Conservation (phyloP, 2,113 vertebrate genomes). For the Gobius niger region DNA sequence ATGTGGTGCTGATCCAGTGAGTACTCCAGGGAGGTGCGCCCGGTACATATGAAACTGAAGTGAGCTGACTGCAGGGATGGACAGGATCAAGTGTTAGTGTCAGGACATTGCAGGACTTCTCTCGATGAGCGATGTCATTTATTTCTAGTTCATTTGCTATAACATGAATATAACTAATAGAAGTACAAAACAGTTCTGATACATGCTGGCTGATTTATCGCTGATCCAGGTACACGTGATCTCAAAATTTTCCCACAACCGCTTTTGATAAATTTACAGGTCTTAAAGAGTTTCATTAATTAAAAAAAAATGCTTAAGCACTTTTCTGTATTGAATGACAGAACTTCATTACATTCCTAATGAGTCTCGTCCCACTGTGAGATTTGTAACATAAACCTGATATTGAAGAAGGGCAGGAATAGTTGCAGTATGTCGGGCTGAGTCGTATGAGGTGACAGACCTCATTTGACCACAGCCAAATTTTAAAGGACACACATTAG, state of each 20-base stretch:
- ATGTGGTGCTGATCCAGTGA: not conserved
- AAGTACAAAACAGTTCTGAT: not conserved
- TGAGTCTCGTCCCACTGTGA: constrained; percentile 48
- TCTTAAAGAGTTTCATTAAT: constrained; percentile 7
- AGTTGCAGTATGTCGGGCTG: constrained; percentile 53
- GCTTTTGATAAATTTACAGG: not conserved
- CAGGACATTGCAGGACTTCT: constrained; percentile 55
- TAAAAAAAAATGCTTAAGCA: not conserved
- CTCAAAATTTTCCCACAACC: no score
- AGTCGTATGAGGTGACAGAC: constrained; percentile 61
- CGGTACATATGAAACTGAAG: constrained; percentile 44
- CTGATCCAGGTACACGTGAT: not conserved
- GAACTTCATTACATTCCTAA: constrained; percentile 26
- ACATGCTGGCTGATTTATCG: not conserved
- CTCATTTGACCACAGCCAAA: constrained; percentile 55
- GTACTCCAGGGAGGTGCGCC: constrained; percentile 6
- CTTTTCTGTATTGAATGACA: constrained; percentile 37
- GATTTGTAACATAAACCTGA: constrained; percentile 65
- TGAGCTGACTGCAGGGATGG: constrained; percentile 21
- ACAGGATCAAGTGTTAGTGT: constrained; percentile 43
- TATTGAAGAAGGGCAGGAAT: constrained; percentile 66
- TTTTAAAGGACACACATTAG: constrained; percentile 23
- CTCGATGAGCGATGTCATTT: constrained; percentile 30
- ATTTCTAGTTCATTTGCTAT: not conserved
- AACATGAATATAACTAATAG: not conserved